Conservation (phyloP, 2,113 vertebrate species). For the Amblyopsis rosae region DNA sequence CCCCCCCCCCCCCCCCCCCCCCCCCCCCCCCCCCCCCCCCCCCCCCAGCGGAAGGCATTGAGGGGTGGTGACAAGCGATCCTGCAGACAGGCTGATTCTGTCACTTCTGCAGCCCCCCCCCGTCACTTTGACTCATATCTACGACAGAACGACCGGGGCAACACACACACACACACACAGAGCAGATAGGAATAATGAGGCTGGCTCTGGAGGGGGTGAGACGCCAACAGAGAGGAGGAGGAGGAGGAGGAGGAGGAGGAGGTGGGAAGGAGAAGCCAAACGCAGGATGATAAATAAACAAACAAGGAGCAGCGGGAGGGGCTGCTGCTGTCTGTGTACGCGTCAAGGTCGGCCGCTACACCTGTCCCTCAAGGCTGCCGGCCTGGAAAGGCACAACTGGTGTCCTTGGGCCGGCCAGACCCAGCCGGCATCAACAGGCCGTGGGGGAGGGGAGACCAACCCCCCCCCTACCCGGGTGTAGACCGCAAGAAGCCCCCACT, state of each 20-base stretch:
- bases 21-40: too few relatives aligned
- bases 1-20: background rate
- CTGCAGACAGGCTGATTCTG: constrained; percentile 72
- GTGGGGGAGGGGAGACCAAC: background rate
- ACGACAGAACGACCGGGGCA: constrained; percentile 37
- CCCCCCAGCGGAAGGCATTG: constrained; percentile 38
- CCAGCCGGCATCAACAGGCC: constrained; percentile 19
- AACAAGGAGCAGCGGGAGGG: constrained; percentile 64
- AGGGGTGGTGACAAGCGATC: constrained; percentile 65
- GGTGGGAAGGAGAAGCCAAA: constrained; percentile 14
- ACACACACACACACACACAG: constrained; percentile 48
- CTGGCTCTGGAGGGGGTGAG: constrained; percentile 49
- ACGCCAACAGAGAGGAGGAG: background rate
- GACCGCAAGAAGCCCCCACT: constrained; percentile 9
- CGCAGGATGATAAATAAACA: constrained; percentile 71
- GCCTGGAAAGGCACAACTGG: constrained; percentile 68
- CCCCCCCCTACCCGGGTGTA: background rate
- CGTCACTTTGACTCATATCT: constrained; percentile 79
- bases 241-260: constrained; percentile 7
- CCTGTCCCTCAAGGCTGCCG: constrained; percentile 78
- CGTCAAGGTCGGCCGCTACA: constrained; percentile 75
- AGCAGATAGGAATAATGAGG: constrained; percentile 72
- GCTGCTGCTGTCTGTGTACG: constrained; percentile 29
- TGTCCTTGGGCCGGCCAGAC: constrained; percentile 51
- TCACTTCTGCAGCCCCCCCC: constrained; percentile 65